phyloP scores from a whole-genome alignment of 2,113 vertebrate genomes.

The Scophthalmus maximus region DNA sequence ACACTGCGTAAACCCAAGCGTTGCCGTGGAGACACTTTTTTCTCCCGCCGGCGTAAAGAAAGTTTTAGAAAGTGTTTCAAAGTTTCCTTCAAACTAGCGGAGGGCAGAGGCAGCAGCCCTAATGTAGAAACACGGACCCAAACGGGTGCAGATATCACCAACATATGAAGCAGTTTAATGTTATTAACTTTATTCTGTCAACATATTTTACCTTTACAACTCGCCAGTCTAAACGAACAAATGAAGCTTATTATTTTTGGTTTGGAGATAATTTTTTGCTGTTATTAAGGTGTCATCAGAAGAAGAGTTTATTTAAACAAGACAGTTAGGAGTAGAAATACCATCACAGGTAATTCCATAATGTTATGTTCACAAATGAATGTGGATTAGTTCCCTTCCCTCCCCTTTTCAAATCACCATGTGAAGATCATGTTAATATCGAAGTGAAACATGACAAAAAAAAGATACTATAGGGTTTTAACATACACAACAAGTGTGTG shows the following conservation, averaged over 20 bases:
- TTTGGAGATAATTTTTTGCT: background rate
- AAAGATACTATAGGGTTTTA: background rate
- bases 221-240: background rate
- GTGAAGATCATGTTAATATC: background rate
- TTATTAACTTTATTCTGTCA: too few relatives aligned
- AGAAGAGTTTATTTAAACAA: too few relatives aligned
- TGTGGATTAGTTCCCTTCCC: too few relatives aligned
- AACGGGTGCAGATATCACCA: background rate
- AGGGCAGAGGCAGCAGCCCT: background rate
- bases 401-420: background rate
- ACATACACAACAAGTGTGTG: background rate
- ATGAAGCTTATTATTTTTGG: background rate
- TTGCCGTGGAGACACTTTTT: slow-evolving; percentile 14
- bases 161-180: too few relatives aligned
- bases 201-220: too few relatives aligned
- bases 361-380: background rate
- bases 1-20: background rate
- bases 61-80: too few relatives aligned
- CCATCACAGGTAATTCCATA: background rate
- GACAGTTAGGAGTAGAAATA: background rate
- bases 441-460: background rate
- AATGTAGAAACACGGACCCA: background rate
- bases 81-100: too few relatives aligned
- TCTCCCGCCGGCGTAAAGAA: background rate
- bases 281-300: too few relatives aligned